Evolutionary conservation across 2,888 invertebrate genomes (phyloP).

Genomic region (Fragum fragum): DNA sequence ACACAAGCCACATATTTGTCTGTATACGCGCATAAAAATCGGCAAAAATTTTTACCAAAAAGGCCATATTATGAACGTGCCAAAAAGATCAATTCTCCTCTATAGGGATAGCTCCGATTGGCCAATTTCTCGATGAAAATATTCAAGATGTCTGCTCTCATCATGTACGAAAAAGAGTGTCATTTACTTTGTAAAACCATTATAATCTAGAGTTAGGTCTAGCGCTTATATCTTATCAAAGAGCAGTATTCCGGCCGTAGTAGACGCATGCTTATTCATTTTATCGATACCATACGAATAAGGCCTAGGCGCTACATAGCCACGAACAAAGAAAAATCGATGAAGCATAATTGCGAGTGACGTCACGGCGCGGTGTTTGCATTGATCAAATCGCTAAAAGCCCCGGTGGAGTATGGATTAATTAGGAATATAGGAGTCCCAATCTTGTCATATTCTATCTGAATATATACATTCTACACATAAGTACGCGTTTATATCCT

Average conservation of each 20-base stretch:
- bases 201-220: neutral
- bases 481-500: no score
- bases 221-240: neutral
- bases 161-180: slow-evolving; percentile 61
- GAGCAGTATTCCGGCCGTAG: neutral
- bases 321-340: slow-evolving; percentile 20
- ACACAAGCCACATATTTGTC: slow-evolving; percentile 79
- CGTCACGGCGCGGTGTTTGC: slow-evolving; percentile 49
- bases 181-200: neutral
- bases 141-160: slow-evolving; percentile 83
- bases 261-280: neutral
- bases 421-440: no score
- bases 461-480: no score
- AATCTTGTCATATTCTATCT: no score
- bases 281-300: slow-evolving; percentile 1
- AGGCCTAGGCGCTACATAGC: neutral
- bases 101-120: slow-evolving; percentile 83
- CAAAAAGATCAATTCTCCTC: slow-evolving; percentile 79
- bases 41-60: slow-evolving; percentile 84
- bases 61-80: slow-evolving; percentile 85
- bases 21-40: slow-evolving; percentile 79
- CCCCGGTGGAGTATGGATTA: no score
- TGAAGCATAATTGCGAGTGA: slow-evolving; percentile 51
- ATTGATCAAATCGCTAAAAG: no score
- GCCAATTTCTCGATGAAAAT: slow-evolving; percentile 76